Evolutionary conservation across 2,797 vertebrate species (phyloP), one percentile per base, ranked within the genome.

Genomic region (Sebastes matsubarae): DNA sequence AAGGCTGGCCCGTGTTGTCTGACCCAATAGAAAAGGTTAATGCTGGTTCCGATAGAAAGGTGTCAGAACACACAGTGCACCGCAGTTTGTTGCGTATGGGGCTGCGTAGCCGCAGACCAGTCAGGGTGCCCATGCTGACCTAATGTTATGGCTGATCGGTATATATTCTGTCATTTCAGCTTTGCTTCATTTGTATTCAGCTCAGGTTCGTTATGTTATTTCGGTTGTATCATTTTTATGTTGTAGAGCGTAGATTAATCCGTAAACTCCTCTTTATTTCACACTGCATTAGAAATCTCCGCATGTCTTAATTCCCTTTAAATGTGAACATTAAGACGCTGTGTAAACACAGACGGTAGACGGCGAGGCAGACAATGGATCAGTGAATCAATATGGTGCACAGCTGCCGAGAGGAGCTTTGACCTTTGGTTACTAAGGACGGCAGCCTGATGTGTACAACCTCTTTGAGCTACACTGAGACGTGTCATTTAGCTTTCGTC

Each of bases 351-450:
- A 69, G 67, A 75, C 55, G 59, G 72, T 22, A 72, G 82, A 75
- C 59, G 14, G 54, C 54, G 50, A 25, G 52, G 68, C 77, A 81
- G 70, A 81, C 86, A 73, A 78, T 72, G 65, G 73, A 68, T 86
- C 73, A 29, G 70, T 63, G 81, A 79, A 91, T 90, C 89, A 89
- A 91, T 89, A 79, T 6, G 72, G 78, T 13, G 67, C 84, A 72
- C 81, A 85, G 81, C 84, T 87, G 91, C 75, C 14, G 25, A 60
- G 75, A 81, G 79, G 78, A 68, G 88, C 72, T 54, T 72, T 91
- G 89, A 94, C 93, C 90, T 92, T 90, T 89, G 65, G 81, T 90
- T 86, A 75, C 87, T 74, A 72, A 87, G 85, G 89, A 91, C 87
- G 73, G 80, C 88, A 72, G 86, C 30, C 58, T 81, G 75, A 79